Evolutionary conservation across 2,797 vertebrate species (phyloP).

Genomic region (Peromyscus eremicus): DNA sequence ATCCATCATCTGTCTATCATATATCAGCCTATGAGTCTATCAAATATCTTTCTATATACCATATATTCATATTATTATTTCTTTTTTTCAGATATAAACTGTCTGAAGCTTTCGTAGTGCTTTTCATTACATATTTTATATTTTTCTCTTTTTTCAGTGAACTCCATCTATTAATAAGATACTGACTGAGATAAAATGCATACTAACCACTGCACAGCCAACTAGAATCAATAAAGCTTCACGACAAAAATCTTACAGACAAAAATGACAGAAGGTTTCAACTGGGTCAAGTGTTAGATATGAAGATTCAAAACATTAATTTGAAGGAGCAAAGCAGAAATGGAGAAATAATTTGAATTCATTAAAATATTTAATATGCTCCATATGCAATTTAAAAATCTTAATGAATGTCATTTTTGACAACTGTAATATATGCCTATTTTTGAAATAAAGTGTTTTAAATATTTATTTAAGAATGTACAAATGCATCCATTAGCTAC

Average conservation of each 20-base stretch:
- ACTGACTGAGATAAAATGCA: background rate
- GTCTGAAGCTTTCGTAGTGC: background rate
- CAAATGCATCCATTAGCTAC: background rate
- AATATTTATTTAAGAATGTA: background rate
- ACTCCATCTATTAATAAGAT: background rate
- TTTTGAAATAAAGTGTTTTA: background rate
- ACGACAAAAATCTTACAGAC: background rate
- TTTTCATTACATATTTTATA: background rate
- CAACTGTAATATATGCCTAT: background rate
- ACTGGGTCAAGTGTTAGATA: background rate
- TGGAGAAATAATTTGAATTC: background rate
- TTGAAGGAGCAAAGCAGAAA: background rate
- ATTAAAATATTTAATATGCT: background rate
- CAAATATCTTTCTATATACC: background rate
- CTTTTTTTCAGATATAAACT: background rate
- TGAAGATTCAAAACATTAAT: background rate
- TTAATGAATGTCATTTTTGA: background rate
- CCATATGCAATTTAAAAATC: background rate
- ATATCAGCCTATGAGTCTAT: background rate
- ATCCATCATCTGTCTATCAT: no score
- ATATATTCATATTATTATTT: background rate
- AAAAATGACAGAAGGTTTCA: background rate
- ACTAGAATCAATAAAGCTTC: background rate
- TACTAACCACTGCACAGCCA: background rate
- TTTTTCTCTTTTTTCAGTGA: background rate